phyloP scores from a whole-genome alignment of 2,113 vertebrate genomes.

The sheep (Ovis aries) region ARS-UI_Ramb_v3.0 NC_056055.1:128175001-128175500 shows the following conservation, averaged over 20 bases:
- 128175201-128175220: neutral
- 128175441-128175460: neutral
- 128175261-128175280: neutral
- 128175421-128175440: accelerated
- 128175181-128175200: neutral
- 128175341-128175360: neutral
- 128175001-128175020: neutral
- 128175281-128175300: neutral
- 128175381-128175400: neutral
- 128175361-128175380: neutral
- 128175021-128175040: neutral
- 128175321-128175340: neutral
- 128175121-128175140: neutral
- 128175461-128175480: neutral
- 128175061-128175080: neutral
- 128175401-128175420: neutral
- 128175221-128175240: neutral
- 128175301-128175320: neutral
- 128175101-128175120: neutral
- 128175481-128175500: neutral
- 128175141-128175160: neutral
- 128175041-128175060: neutral
- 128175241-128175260: neutral
- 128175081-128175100: neutral
- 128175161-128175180: neutral